Evolutionary conservation across 2,797 vertebrate genomes (phyloP).

Genomic region (Parauchenoglanis ngamensis): DNA sequence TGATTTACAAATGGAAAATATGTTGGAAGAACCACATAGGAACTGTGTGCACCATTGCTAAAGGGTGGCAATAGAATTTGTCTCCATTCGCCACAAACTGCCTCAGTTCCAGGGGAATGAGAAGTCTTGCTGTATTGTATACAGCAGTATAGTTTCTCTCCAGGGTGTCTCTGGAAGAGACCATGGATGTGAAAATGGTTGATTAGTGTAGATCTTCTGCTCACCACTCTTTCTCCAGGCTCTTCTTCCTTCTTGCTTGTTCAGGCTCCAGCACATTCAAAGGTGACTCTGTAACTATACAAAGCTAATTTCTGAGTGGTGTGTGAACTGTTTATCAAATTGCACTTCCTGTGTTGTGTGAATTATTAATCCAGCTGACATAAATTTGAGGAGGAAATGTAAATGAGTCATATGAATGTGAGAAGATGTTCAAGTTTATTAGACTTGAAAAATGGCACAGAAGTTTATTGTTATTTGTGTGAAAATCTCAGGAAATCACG

Average conservation of each 20-base stretch:
- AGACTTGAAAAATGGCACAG: background rate
- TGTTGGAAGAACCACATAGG: background rate
- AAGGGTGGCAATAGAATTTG: background rate
- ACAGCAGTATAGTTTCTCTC: background rate
- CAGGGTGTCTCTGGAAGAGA: background rate
- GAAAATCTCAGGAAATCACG: background rate
- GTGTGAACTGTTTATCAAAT: background rate
- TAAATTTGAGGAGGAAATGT: background rate
- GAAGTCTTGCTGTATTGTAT: background rate
- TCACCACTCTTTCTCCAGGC: background rate
- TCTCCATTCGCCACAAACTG: background rate
- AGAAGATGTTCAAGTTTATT: background rate
- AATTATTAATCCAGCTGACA: background rate
- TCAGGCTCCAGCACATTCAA: background rate
- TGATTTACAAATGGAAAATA: background rate
- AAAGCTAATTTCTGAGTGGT: background rate
- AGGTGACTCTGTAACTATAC: background rate
- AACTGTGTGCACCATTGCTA: background rate
- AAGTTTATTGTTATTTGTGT: background rate
- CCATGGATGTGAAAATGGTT: background rate
- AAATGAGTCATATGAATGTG: background rate
- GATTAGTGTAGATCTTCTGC: background rate
- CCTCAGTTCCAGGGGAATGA: background rate
- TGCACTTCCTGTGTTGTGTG: background rate
- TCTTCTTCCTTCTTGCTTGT: background rate